Base-by-base conservation (phyloP, 2,888 invertebrate species). In the Boloria euphrosyne region DNA sequence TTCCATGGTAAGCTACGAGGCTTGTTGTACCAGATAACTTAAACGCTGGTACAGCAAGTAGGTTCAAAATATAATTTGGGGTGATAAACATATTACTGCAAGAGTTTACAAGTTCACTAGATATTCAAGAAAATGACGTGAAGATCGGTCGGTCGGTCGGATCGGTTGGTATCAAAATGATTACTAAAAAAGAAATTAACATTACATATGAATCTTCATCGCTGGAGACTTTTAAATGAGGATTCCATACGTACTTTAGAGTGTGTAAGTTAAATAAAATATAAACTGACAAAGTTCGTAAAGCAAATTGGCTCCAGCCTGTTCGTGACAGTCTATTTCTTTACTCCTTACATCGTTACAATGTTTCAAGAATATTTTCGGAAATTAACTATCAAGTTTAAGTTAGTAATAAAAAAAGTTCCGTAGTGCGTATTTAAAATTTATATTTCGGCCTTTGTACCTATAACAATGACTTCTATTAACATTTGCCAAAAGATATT, bases 241-340 rank as follows among this genome's bases (percentile, higher is more conserved):
- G 16, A 53, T 65, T 69, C 67, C 67, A 66, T 69, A 61, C 60
- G 72, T 61, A 17, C 54, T 31, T 44, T 67, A 62, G 67, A 72
- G 65, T 66, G 68, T 58, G 66, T 66, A 71, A 73, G 68, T 71
- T 68, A 69, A 73, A 71, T 71, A 69, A 71, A 74, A 72, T 67
- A 72, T 58, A 65, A 70, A 68, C 69, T 71, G 65, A 62, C 66
- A 65, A 68, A 70, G 65, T 68, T 72, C 61, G 63, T 66, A 71
- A 71, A 73, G 68, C 68, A 72, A 69, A 70, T 71, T 67, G 69
- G 71, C 72, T 66, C 52, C 63, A 66, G 62, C 59, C 72, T 78
- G 73, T 67, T 66, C 22, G 53, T 74, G 74, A 74, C 78, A 76
- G 69, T 67, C 68, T 76, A 75, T 74, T 75, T 73, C 72, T 72